A percentile compares a stretch with the other conserved stretches of the same genome.
Conservation (phyloP, 2,113 vertebrate genomes). For the Phrynocephalus versicolor region DNA sequence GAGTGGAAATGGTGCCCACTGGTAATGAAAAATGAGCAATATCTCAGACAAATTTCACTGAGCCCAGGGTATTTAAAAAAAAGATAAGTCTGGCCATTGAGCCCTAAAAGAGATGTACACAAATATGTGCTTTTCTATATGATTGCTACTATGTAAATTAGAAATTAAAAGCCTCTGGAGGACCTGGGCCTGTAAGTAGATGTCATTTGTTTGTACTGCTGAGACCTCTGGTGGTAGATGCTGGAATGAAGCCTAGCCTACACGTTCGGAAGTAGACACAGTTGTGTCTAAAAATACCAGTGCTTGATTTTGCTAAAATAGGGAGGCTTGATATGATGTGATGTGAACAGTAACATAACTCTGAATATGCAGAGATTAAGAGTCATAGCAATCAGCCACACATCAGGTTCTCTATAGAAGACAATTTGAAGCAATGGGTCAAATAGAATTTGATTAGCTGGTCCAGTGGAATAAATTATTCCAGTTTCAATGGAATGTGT, state of each 20-base stretch:
- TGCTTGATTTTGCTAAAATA: background rate
- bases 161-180: background rate
- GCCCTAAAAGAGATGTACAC: background rate
- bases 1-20: background rate
- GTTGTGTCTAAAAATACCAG: background rate
- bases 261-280: background rate
- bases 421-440: background rate
- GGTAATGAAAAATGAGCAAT: background rate
- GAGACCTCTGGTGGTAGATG: constrained; percentile 23
- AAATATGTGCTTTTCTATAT: background rate
- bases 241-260: background rate
- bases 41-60: background rate
- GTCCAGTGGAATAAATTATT: background rate
- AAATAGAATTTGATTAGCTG: background rate
- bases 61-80: constrained; percentile 18
- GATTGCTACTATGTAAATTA: background rate
- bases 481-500: background rate
- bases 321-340: no score
- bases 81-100: background rate
- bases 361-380: background rate
- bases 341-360: background rate
- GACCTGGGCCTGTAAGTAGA: constrained; percentile 5
- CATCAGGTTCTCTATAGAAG: background rate
- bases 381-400: background rate
- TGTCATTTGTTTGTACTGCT: constrained; percentile 4